Evolutionary conservation across 2,797 vertebrate genomes (phyloP).

Genomic region (Enteromius radiatus): DNA sequence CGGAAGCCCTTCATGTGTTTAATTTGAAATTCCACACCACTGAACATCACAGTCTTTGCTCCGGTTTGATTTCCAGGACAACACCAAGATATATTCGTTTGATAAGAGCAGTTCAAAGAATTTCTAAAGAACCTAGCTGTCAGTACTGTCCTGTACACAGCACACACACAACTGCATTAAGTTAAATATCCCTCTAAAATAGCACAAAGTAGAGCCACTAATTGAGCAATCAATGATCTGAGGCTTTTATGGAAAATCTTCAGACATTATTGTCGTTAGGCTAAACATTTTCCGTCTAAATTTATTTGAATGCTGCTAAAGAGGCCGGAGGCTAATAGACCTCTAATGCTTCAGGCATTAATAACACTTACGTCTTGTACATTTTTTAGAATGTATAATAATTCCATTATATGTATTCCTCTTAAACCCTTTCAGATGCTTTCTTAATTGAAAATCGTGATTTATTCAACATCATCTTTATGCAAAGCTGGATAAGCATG

Average conservation of each 20-base stretch:
- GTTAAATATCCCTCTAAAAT: conserved; percentile 61
- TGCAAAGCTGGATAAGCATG: neutral
- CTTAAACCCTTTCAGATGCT: conserved; percentile 8
- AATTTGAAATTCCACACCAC: conserved; percentile 39
- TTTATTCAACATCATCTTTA: neutral
- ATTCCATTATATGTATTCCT: conserved; percentile 29
- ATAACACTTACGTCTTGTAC: neutral
- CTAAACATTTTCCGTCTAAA: conserved; percentile 22
- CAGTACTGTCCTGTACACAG: conserved; percentile 11
- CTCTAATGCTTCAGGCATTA: conserved; percentile 32
- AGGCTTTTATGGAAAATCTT: conserved; percentile 38
- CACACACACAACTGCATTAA: conserved; percentile 24
- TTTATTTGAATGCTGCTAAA: conserved; percentile 15
- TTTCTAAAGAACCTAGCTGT: conserved; percentile 35
- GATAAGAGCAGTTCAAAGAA: conserved; percentile 38
- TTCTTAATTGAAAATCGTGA: conserved; percentile 17
- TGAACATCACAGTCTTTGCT: conserved; percentile 35
- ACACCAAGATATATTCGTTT: conserved; percentile 29
- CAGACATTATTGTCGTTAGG: conserved; percentile 28
- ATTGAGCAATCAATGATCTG: conserved; percentile 61
- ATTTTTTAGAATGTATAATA: conserved; percentile 26
- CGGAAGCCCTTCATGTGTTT: conserved; percentile 30
- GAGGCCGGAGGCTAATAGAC: conserved; percentile 27
- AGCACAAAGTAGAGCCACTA: conserved; percentile 55
- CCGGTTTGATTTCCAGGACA: conserved; percentile 22